These are phyloP conservation scores for Todus mexicanus DNA, from an alignment of 2,797 vertebrate genomes.

Conservation along the genomic window DNA sequence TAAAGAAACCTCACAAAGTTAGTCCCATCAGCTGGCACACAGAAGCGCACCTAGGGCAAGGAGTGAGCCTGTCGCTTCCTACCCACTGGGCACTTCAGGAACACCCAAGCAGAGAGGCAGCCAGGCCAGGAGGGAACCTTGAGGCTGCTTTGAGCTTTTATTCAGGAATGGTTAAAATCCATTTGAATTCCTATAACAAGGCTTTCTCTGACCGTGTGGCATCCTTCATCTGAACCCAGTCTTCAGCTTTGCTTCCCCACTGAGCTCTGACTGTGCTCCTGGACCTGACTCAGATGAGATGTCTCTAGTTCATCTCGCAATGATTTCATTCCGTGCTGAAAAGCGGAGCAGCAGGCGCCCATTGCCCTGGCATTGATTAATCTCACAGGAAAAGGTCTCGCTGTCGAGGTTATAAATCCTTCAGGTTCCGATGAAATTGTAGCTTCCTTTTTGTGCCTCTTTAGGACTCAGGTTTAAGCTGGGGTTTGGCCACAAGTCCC, in stretches of 20 bases:
- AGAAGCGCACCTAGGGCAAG: neutral
- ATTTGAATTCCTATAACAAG: neutral
- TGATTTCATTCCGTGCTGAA: neutral
- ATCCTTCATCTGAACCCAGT: neutral
- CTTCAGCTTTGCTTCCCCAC: neutral
- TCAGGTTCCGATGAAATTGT: neutral
- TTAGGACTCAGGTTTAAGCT: neutral
- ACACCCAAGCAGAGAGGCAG: neutral
- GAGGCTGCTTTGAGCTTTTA: neutral
- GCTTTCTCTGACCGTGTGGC: neutral
- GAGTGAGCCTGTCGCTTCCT: neutral
- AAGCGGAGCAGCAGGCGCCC: neutral
- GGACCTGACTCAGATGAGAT: neutral
- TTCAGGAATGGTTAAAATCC: neutral
- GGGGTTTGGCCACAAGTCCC: neutral
- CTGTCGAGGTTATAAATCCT: neutral
- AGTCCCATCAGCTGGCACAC: neutral
- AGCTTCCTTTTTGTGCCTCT: conserved; percentile 4
- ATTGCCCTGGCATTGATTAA: neutral
- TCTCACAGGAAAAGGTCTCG: neutral
- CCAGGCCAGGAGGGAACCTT: neutral
- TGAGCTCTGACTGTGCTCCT: neutral
- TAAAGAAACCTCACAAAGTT: no score
- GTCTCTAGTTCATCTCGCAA: neutral
- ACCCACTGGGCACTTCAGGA: neutral